Conservation (phyloP, 2,797 vertebrate genomes). For the Mareca strepera region DNA sequence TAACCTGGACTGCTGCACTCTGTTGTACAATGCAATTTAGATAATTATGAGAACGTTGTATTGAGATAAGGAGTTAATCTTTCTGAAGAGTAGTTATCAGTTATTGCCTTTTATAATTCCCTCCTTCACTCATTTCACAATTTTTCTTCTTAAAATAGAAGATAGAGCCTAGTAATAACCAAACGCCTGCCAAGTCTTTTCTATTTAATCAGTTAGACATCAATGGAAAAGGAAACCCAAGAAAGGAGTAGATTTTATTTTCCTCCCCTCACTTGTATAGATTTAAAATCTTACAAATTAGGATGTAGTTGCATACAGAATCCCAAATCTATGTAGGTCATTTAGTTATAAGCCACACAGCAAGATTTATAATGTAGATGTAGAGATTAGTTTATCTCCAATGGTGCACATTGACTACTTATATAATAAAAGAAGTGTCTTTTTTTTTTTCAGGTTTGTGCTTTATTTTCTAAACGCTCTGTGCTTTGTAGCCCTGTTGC, state of each 20-base stretch:
- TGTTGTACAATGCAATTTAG: background rate
- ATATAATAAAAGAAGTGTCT: background rate
- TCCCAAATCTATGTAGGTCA: background rate
- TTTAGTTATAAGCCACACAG: background rate
- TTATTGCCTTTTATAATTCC: background rate
- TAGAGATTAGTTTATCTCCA: background rate
- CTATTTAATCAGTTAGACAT: background rate
- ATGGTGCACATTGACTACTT: background rate
- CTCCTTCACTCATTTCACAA: background rate
- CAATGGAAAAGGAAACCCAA: background rate
- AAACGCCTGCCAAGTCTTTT: background rate
- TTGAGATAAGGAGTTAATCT: background rate
- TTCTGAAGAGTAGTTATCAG: background rate
- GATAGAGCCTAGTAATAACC: background rate
- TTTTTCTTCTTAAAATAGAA: background rate
- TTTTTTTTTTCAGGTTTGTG: background rate
- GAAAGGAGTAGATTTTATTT: background rate
- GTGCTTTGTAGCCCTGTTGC: background rate
- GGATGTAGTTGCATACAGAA: background rate
- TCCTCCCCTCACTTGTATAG: fast-evolving
- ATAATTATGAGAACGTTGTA: background rate
- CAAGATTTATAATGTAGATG: background rate
- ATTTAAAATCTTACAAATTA: background rate
- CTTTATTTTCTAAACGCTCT: background rate
- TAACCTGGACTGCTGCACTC: background rate